phyloP scores from a whole-genome alignment of 1,140 invertebrate species.

The Drosophila setifemur region DNA sequence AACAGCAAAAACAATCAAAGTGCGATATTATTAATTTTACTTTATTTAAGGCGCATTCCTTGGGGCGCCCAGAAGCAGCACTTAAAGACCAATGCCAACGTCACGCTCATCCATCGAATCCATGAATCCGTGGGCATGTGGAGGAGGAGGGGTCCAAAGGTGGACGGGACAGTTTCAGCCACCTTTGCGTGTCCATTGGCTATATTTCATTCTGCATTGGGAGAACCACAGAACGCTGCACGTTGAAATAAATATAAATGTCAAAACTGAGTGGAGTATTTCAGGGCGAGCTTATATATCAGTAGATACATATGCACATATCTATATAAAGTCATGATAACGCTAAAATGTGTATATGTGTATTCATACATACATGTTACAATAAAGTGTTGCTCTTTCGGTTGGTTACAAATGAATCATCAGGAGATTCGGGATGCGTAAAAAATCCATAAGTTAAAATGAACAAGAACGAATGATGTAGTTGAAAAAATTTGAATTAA shows the following conservation, averaged over 20 bases:
- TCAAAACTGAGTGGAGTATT: conserved; percentile 76
- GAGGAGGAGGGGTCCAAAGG: conserved; percentile 1
- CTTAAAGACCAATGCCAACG: conserved; percentile 21
- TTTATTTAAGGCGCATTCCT: conserved; percentile 59
- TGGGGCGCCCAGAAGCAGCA: conserved; percentile 8
- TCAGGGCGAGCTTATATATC: conserved; percentile 49
- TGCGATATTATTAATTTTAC: conserved; percentile 68
- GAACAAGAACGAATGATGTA: too few species aligned
- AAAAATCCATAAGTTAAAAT: not conserved
- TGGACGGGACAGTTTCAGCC: conserved; percentile 49
- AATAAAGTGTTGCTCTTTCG: conserved; percentile 44
- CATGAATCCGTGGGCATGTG: conserved; percentile 32
- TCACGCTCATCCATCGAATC: conserved; percentile 46
- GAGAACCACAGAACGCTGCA: conserved; percentile 53
- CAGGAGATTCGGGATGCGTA: conserved; percentile 38
- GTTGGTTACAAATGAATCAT: conserved; percentile 59
- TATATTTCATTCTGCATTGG: conserved; percentile 73
- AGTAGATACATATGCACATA: conserved; percentile 20
- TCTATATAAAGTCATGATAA: not conserved
- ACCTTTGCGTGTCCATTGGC: conserved; percentile 77
- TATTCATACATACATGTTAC: conserved; percentile 9
- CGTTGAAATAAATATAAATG: conserved; percentile 81
- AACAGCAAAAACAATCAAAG: conserved; percentile 35
- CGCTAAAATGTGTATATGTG: not conserved
- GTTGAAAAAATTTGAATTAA: too few species aligned